Evolutionary conservation across 2,888 invertebrate species (phyloP), one percentile per base, ranked within the genome.

Genomic region (Drosophila crucigera): DNA sequence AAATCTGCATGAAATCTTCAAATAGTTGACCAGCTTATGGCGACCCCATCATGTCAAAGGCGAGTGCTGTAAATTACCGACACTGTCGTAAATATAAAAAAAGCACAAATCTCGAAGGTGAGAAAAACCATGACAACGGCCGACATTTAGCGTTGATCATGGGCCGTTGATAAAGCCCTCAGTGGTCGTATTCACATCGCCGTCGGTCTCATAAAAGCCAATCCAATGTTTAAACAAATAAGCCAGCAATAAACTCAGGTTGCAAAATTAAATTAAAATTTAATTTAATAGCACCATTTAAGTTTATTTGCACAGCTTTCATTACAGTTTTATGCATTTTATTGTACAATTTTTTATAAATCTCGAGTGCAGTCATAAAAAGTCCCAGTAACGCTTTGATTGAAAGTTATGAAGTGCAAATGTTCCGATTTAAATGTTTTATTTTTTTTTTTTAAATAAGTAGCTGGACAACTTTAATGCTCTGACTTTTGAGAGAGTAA

Each of bases 1-100:
- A 90, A 91, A 91, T 91, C 92, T 86, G 90, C 92, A 90, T 92
- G 77, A 88, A 91, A 91, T 91, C 88, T 83, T 76, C 73, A 78
- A 84, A 89, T 84, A 80, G 80, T 73, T 85, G 86, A 63, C 74
- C 83, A 66, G 82, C 85, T 84, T 81, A 83, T 54, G 65, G 60
- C 73, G 84, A 82, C 73, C 82, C 82, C 65, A 66, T 66, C 58
- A 76, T 87, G 84, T 75, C 84, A 87, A 70, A 68, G 75, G 70
- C 62, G 68, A 60, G 59, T 64, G 67, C 79, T 89, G 84, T 84
- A 84, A 89, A 67, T 60, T 68, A 70, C 66, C 54, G 53, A 64
- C 19, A 55, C 62, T 62, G 43, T 59, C 55, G 25, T 28, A 70
- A 53, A 7, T 50, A 35, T 35, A 33, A 54, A 56, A 43, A 31